A percentile compares a stretch with the other conserved stretches of the same genome.
Evolutionary conservation across 2,113 vertebrate genomes (phyloP).

Genomic region (Montifringilla adamsi): DNA sequence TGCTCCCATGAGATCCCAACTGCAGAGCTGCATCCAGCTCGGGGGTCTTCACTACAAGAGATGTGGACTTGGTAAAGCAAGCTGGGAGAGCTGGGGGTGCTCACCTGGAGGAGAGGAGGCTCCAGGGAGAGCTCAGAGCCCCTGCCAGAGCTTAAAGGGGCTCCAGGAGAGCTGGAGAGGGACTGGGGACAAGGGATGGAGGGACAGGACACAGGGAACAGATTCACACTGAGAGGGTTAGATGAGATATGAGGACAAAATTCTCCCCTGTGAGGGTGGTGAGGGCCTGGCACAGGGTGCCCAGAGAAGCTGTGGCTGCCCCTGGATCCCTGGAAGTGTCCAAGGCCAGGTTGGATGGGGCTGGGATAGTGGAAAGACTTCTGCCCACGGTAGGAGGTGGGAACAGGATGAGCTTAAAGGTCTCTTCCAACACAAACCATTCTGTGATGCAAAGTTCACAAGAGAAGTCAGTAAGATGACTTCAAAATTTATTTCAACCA

Average conservation of each 20-base stretch:
- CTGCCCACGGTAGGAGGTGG: fast-evolving
- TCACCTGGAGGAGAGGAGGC: neutral
- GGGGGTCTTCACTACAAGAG: neutral
- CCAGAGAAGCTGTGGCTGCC: neutral
- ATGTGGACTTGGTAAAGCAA: neutral
- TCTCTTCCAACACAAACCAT: neutral
- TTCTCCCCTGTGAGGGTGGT: neutral
- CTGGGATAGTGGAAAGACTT: neutral
- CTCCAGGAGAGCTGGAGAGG: neutral
- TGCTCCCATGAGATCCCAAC: neutral
- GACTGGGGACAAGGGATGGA: neutral
- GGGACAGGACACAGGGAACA: neutral
- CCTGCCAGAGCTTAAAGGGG: neutral
- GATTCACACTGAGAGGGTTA: neutral
- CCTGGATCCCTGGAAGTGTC: neutral
- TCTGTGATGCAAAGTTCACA: neutral
- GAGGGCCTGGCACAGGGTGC: neutral
- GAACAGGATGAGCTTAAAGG: neutral
- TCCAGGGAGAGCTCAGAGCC: neutral
- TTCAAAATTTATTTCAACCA: neutral
- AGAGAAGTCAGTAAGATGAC: neutral
- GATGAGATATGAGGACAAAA: neutral
- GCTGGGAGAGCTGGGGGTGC: neutral
- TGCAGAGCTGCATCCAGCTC: neutral
- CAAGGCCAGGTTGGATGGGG: fast-evolving